Evolutionary conservation across 2,113 vertebrate genomes (phyloP), one percentile per base, ranked within the genome.

Genomic region (Ammospiza caudacuta): DNA sequence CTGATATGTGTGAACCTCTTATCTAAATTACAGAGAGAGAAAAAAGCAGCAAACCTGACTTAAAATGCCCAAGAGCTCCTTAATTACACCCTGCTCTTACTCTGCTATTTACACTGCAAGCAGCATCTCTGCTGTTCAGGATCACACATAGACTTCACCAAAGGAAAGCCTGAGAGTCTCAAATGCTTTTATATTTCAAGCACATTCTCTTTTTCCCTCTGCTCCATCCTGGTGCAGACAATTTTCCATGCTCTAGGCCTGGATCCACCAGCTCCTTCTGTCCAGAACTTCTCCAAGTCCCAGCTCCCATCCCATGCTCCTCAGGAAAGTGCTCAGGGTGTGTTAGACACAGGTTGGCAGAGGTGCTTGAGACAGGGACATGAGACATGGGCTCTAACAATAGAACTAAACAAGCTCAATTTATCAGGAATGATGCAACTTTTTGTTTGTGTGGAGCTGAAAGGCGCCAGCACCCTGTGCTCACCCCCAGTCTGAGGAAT

Each of bases 71-170:
- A 69, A 19, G 39, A 74, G 39, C 13, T 67, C 72, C 64, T 75
- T 72, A 73, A 70, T 21, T 51, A 67, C 8, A 28, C 59, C 51
- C 37, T 54, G 7, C 57, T 57, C 41, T 75, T 68, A 72, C 44
- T 66, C 55, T 59, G 31, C n/a, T 75, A 27, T 37, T 84, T 51
- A 72, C 41, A 19, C 37, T 57, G 57, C 64, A 59, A 47, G 68
- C 47, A 63, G 61, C 44, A 72, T 31, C 79, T 87, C 46, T 43
- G 63, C 63, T 63, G 23, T 59, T 74, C 9, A n/a, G 59, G 37
- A 54, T 0, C 0, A 59, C 61, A 68, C 0, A 0, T 20, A 68
- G 21, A 12, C 41, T 58, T 77, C 54, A 70, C 9, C 2, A 2
- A 67, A 84, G 75, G n/a, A 54, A 54, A 49, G 54, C 44, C 46